Evolutionary conservation across 2,797 vertebrate species (phyloP).

Genomic region (Valencia hispanica): DNA sequence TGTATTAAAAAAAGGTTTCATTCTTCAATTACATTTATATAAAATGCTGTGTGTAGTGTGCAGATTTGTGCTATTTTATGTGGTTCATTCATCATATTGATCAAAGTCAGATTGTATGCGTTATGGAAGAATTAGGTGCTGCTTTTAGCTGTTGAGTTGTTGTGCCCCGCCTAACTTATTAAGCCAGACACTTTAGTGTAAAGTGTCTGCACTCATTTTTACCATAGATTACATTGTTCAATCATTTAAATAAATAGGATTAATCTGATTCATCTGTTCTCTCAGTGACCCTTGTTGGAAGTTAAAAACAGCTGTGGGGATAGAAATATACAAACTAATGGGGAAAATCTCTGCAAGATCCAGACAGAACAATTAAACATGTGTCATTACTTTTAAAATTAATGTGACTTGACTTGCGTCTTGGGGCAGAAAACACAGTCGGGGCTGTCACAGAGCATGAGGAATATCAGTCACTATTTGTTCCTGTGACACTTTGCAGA

Average conservation of each 20-base stretch:
- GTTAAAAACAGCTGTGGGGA: constrained; percentile 42
- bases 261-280: background rate
- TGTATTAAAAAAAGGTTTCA: too few species aligned
- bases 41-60: too few species aligned
- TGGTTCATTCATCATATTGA: too few species aligned
- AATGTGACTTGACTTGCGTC: constrained; percentile 67
- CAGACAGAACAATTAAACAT: constrained; percentile 61
- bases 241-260: background rate
- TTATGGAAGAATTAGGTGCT: too few species aligned
- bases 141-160: too few species aligned
- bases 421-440: constrained; percentile 49
- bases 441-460: constrained; percentile 32
- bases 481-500: constrained; percentile 42
- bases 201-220: background rate
- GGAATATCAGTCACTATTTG: constrained; percentile 51
- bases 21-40: too few species aligned
- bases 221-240: background rate
- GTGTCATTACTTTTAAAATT: constrained; percentile 63
- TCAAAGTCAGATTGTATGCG: too few species aligned
- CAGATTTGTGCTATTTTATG: too few species aligned
- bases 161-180: too few species aligned
- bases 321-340: constrained; percentile 57
- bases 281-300: constrained; percentile 24
- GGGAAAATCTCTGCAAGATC: constrained; percentile 49
- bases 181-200: background rate